phyloP scores from a whole-genome alignment of 1,140 invertebrate species.

The Sminthurides bifidus region DNA sequence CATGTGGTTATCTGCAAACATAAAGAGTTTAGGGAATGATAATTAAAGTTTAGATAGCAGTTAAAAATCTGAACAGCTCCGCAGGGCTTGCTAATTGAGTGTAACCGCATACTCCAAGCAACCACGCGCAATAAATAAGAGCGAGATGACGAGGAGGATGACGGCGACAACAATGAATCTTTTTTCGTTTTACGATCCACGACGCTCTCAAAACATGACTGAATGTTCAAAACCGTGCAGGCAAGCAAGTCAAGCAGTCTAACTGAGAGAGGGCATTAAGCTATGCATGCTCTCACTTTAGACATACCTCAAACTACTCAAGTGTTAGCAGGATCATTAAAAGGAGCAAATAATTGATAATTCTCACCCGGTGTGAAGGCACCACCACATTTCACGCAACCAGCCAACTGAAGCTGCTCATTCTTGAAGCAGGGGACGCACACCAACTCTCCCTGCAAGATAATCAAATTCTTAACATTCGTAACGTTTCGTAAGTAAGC shows the following conservation, averaged over 20 bases:
- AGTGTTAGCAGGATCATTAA: no score
- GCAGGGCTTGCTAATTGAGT: no score
- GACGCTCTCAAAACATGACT: no score
- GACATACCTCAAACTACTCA: no score
- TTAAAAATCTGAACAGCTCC: neutral
- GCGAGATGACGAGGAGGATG: no score
- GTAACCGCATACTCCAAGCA: no score
- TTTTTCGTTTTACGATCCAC: no score
- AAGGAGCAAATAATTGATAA: neutral
- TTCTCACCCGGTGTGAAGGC: conserved; percentile 5
- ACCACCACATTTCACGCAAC: neutral
- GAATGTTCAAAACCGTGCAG: neutral
- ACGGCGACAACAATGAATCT: no score
- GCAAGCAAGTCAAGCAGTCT: neutral
- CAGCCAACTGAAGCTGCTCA: neutral
- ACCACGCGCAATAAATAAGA: no score
- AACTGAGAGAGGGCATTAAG: neutral
- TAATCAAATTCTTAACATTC: neutral
- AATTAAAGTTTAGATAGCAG: neutral
- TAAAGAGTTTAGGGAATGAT: neutral
- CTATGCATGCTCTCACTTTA: no score
- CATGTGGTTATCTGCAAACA: conserved; percentile 4
- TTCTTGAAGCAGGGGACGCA: conserved; percentile 10
- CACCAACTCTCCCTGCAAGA: neutral
- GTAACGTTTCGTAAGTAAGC: neutral